phyloP scores from a whole-genome alignment of 2,888 invertebrate genomes.

The Melipona bicolor region DNA sequence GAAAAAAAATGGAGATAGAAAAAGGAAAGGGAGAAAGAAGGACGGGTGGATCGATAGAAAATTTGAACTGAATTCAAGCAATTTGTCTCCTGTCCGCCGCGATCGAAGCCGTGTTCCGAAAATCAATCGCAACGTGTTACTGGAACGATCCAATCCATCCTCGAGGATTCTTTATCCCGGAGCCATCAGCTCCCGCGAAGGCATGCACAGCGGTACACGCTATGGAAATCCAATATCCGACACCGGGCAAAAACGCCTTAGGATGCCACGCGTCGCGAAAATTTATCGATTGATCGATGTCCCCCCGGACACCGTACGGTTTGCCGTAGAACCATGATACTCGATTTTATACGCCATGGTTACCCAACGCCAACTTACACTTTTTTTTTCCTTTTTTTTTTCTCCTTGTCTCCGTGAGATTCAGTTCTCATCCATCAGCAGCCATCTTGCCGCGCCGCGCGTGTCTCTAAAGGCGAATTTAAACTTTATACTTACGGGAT shows the following conservation, averaged over 20 bases:
- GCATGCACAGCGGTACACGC: slow-evolving; percentile 60
- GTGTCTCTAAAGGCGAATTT: not conserved
- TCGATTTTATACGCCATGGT: slow-evolving; percentile 60
- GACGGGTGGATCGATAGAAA: slow-evolving; percentile 37
- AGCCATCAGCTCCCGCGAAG: slow-evolving; percentile 52
- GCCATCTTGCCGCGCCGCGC: not conserved
- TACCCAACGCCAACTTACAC: slow-evolving; percentile 35
- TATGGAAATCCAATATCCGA: slow-evolving; percentile 70
- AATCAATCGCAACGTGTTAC: slow-evolving; percentile 67
- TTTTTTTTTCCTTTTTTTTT: not conserved
- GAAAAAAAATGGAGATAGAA: not conserved
- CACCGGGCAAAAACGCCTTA: slow-evolving; percentile 63
- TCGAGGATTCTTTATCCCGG: slow-evolving; percentile 58
- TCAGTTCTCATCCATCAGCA: slow-evolving; percentile 45
- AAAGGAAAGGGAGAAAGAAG: not conserved
- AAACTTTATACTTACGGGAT: not conserved
- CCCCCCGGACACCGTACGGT: slow-evolving; percentile 40
- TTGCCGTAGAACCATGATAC: slow-evolving; percentile 45
- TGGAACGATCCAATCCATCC: slow-evolving; percentile 66
- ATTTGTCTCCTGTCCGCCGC: slow-evolving; percentile 55
- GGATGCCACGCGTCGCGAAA: slow-evolving; percentile 59
- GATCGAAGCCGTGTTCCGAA: slow-evolving; percentile 51
- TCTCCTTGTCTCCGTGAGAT: not conserved
- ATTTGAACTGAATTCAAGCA: slow-evolving; percentile 45
- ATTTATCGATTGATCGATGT: slow-evolving; percentile 63